Base-by-base conservation (phyloP, 2,797 vertebrate genomes). In the Tolypeutes matacus region DNA sequence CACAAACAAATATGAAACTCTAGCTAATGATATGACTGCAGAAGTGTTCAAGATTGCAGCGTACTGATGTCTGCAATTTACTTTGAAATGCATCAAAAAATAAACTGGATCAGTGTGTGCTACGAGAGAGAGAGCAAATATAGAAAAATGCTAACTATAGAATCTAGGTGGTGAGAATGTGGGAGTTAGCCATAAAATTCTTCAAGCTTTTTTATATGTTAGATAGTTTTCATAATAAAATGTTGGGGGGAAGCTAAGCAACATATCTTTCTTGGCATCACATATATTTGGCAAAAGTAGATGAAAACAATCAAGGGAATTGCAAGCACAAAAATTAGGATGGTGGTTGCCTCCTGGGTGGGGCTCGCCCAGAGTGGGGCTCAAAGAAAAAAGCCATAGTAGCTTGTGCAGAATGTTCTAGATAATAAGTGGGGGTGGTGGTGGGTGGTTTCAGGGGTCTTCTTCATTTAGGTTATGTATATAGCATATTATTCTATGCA, bases 21-120 rank as follows among this genome's bases (percentile, higher is more conserved):
- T 12, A 36, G 29, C 25, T 93, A 84, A 87, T 20, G 80, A 49
- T 15, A 6, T 0, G 56, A 46, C 21, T 3, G 51, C 46, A 42
- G 87, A 77, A 78, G 15, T 14, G 72, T 75, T 46, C 29, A 75
- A 49, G 42, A 42, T 10, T 17, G 90, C 69, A 85, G 20, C 13
- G 13, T 60, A 39, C 64, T 1, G 27, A 46, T 53, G 20, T 9
- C 77, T 53, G 39, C 69, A 70, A 2, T 76, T 91, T 73, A 58
- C 86, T 81, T 36, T 9, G 46, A 93, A 88, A 83, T 31, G 27
- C 81, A 29, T 86, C 51, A 69, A 76, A 42, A 91, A 86, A 85
- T 75, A 85, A 65, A 67, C 84, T 21, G 64, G 51, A 60, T 75
- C 18, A 3, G 75, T 86, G 80, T 39, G 20, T 7, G 65, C 70